Evolutionary conservation across 2,797 vertebrate genomes (phyloP).

Genomic region (Sebastes dallii): DNA sequence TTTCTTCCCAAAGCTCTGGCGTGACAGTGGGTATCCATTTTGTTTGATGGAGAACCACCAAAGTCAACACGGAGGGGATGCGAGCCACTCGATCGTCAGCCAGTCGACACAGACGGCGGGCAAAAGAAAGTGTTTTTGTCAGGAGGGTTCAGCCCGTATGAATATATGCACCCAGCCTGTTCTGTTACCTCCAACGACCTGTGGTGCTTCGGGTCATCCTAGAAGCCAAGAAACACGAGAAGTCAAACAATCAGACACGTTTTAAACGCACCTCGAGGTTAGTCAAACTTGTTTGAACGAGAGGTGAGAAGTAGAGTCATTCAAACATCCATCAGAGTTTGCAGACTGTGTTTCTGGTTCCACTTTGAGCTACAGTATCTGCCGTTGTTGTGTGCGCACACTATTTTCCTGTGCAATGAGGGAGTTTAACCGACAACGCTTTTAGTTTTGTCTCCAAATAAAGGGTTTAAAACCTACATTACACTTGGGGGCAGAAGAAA

Average conservation of each 20-base stretch:
- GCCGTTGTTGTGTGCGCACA: background rate
- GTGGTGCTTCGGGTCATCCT: constrained; percentile 7
- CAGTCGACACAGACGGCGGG: constrained; percentile 30
- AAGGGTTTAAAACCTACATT: too few species aligned
- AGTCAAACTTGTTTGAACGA: background rate
- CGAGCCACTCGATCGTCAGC: constrained; percentile 17
- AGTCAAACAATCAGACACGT: background rate
- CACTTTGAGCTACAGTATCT: background rate
- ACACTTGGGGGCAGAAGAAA: too few species aligned
- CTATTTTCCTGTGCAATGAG: background rate
- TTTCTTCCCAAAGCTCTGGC: constrained; percentile 28
- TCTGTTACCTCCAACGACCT: constrained; percentile 26
- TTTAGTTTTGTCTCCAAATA: too few species aligned
- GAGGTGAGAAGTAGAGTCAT: background rate
- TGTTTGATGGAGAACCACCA: constrained; percentile 57
- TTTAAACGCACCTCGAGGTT: background rate
- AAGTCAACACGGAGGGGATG: constrained; percentile 64
- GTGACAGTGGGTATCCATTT: constrained; percentile 59
- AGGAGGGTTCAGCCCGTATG: constrained; percentile 11
- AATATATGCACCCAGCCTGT: constrained; percentile 11
- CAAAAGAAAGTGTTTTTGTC: constrained; percentile 28
- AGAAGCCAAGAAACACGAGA: background rate
- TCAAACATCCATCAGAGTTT: background rate
- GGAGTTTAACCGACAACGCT: fast-evolving
- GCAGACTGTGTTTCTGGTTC: background rate